Conservation (phyloP, 2,113 vertebrate genomes). For the Podilymbus podiceps region DNA sequence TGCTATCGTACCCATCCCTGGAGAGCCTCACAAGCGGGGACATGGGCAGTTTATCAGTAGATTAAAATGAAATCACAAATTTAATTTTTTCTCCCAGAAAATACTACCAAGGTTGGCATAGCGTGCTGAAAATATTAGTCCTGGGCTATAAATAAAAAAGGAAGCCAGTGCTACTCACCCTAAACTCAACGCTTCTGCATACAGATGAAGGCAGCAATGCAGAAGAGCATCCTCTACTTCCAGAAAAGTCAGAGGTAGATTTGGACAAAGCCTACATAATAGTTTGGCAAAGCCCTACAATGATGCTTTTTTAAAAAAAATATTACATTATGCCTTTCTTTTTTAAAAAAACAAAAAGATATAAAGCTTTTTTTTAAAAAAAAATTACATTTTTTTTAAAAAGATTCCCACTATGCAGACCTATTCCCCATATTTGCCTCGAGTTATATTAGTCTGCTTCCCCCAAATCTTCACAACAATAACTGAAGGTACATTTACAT, state of each 20-base stretch:
- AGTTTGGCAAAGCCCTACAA: background rate
- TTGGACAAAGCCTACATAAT: background rate
- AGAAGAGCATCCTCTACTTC: background rate
- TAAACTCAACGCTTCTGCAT: background rate
- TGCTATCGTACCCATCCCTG: fast-evolving
- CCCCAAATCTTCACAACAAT: background rate
- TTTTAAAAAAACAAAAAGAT: background rate
- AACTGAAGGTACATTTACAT: background rate
- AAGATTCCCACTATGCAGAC: background rate
- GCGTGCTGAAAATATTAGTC: background rate
- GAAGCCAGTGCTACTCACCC: background rate
- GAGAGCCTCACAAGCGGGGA: background rate
- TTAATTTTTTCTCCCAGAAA: background rate
- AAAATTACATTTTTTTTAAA: background rate
- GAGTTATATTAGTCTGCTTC: background rate
- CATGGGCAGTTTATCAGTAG: background rate
- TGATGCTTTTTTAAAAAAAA: background rate
- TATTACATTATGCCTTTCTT: too few relatives aligned
- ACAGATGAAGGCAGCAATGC: fast-evolving
- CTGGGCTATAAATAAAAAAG: background rate
- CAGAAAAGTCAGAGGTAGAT: background rate
- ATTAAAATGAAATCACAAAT: background rate
- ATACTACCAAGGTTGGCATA: background rate
- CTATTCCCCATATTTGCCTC: background rate
- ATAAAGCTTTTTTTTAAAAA: background rate